These are phyloP conservation scores for Zele albiditarsus DNA, from an alignment of 2,888 invertebrate species.

Conservation along the genomic window DNA sequence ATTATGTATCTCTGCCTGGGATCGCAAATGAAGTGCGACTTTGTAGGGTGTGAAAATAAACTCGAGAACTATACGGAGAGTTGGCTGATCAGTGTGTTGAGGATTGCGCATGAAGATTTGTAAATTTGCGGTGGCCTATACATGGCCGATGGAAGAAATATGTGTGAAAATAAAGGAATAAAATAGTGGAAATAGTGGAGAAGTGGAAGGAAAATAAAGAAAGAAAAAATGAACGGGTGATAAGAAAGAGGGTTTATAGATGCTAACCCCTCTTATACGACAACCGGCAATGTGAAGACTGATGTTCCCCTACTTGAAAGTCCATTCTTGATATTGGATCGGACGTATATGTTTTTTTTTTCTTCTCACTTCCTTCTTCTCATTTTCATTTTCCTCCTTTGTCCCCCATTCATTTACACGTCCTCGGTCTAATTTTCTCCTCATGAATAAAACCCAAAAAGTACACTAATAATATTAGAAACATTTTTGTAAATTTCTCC, in stretches of 20 bases:
- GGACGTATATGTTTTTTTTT: constrained; percentile 52
- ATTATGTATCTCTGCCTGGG: background rate
- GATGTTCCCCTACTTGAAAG: constrained; percentile 72
- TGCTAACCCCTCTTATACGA: constrained; percentile 43
- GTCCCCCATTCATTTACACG: constrained; percentile 8
- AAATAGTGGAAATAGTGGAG: constrained; percentile 23
- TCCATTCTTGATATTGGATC: constrained; percentile 71
- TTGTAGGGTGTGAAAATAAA: background rate
- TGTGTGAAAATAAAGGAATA: constrained; percentile 29
- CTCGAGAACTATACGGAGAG: background rate
- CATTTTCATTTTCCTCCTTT: background rate
- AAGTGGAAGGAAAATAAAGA: background rate
- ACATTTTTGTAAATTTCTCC: too few species aligned
- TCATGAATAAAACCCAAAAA: too few species aligned
- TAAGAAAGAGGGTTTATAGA: constrained; percentile 21
- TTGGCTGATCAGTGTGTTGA: constrained; percentile 50
- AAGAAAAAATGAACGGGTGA: constrained; percentile 33
- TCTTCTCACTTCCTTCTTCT: constrained; percentile 41
- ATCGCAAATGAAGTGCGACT: background rate
- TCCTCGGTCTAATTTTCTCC: background rate
- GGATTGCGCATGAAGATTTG: constrained; percentile 51
- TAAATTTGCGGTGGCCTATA: constrained; percentile 20
- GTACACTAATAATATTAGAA: too few species aligned
- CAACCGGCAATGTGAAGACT: constrained; percentile 51
- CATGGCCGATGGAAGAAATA: constrained; percentile 7